Percentiles rank a stretch among this genome's conserved stretches.
Evolutionary conservation across 2,113 vertebrate species (phyloP).

Genomic region (Leptodactylus fuscus): DNA sequence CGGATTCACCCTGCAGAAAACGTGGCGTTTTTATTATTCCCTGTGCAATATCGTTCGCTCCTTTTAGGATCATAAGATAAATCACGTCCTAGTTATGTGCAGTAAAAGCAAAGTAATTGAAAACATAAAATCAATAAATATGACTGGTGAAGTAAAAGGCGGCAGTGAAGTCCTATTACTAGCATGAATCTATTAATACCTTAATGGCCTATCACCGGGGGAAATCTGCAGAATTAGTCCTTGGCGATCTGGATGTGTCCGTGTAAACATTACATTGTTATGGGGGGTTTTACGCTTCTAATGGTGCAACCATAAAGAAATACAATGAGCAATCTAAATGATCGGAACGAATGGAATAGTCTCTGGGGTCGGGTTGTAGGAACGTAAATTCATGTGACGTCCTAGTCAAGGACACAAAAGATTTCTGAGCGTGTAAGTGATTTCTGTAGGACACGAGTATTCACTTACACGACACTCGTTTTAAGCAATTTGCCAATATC

Average conservation of each 20-base stretch:
- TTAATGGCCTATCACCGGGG: background rate
- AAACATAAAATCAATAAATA: slow-evolving; percentile 35
- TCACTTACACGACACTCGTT: background rate
- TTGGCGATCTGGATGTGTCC: background rate
- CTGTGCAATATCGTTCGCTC: background rate
- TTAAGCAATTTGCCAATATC: background rate
- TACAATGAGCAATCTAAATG: background rate
- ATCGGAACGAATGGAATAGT: background rate
- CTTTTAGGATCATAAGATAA: background rate
- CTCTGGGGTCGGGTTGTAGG: background rate
- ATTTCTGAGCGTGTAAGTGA: background rate
- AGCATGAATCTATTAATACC: background rate
- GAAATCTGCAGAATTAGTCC: background rate
- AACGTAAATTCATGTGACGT: background rate
- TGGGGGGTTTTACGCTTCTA: background rate
- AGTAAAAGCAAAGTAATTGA: slow-evolving; percentile 12
- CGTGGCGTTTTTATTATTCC: background rate
- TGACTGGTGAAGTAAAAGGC: background rate
- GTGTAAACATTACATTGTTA: background rate
- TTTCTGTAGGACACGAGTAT: too few species aligned
- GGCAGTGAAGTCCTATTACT: background rate
- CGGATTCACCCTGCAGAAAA: background rate
- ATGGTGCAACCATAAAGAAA: background rate
- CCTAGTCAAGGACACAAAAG: background rate
- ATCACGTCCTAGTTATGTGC: background rate